Evolutionary conservation across 2,888 invertebrate species (phyloP).

Genomic region (Pollenia labialis): DNA sequence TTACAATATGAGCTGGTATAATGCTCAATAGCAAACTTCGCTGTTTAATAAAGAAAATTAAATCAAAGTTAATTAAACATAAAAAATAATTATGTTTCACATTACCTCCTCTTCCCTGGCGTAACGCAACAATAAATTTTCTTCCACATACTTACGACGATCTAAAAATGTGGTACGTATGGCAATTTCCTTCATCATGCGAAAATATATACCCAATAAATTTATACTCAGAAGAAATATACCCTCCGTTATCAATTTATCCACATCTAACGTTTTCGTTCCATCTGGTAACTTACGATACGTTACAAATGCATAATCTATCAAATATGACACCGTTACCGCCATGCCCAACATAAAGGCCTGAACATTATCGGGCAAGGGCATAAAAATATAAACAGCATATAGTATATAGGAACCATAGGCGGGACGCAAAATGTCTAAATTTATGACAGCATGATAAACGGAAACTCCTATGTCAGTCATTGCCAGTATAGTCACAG

Average conservation of each 20-base stretch:
- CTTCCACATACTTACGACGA: constrained; percentile 93
- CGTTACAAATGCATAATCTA: constrained; percentile 86
- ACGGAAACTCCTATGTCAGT: constrained; percentile 88
- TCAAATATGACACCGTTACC: constrained; percentile 88
- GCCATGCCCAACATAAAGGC: constrained; percentile 89
- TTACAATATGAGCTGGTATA: constrained; percentile 93
- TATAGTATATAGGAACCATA: constrained; percentile 90
- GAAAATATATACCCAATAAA: constrained; percentile 93
- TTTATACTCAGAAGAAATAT: constrained; percentile 88
- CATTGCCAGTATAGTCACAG: constrained; percentile 85
- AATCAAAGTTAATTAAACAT: neutral
- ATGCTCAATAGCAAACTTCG: constrained; percentile 94
- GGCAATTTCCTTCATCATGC: constrained; percentile 94
- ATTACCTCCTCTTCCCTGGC: constrained; percentile 93
- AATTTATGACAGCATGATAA: constrained; percentile 86
- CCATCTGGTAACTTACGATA: constrained; percentile 81
- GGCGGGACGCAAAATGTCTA: constrained; percentile 87
- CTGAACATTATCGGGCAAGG: constrained; percentile 89
- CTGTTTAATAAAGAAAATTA: constrained; percentile 82
- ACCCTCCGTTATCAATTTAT: constrained; percentile 86
- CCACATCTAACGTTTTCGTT: constrained; percentile 82
- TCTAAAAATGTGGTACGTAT: constrained; percentile 94
- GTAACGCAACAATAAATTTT: constrained; percentile 91
- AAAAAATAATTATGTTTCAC: neutral
- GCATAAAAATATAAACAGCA: constrained; percentile 93